A percentile compares a stretch with the other conserved stretches of the same genome.
phyloP scores from a whole-genome alignment of 2,797 vertebrate genomes.

The Falco berigora region DNA sequence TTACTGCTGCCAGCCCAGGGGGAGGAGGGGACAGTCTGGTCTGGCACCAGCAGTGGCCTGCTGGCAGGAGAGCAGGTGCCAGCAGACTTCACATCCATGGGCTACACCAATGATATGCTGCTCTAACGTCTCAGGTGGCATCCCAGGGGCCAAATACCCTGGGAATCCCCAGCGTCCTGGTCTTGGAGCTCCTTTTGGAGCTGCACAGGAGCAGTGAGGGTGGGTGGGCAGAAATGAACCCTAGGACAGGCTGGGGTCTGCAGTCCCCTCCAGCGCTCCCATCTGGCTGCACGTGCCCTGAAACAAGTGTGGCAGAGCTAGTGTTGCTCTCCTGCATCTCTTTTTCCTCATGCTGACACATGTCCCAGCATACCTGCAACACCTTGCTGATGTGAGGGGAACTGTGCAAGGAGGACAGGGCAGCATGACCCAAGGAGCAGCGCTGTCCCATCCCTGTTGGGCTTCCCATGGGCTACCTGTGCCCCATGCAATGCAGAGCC shows the following conservation, averaged over 20 bases:
- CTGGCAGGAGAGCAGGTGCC: neutral
- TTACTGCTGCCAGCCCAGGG: neutral
- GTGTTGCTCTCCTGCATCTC: neutral
- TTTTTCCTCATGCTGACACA: neutral
- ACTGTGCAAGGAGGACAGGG: neutral
- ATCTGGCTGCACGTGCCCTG: neutral
- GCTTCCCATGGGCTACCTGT: neutral
- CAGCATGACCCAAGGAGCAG: neutral
- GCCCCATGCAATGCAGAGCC: fast-evolving
- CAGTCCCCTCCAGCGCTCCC: neutral
- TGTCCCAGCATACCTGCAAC: neutral
- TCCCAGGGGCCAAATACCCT: neutral
- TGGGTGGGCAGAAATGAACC: neutral
- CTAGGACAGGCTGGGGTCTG: neutral
- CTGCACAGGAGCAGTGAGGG: neutral
- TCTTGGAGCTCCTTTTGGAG: neutral
- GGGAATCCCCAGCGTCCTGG: neutral
- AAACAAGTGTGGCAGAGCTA: neutral
- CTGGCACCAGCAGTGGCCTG: neutral
- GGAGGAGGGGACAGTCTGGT: neutral
- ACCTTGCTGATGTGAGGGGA: neutral
- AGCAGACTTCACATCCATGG: neutral
- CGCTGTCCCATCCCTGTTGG: neutral
- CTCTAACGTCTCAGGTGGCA: neutral
- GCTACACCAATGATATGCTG: neutral